Base-by-base conservation (phyloP, 2,888 invertebrate species). In the Diplazon laetatorius region DNA sequence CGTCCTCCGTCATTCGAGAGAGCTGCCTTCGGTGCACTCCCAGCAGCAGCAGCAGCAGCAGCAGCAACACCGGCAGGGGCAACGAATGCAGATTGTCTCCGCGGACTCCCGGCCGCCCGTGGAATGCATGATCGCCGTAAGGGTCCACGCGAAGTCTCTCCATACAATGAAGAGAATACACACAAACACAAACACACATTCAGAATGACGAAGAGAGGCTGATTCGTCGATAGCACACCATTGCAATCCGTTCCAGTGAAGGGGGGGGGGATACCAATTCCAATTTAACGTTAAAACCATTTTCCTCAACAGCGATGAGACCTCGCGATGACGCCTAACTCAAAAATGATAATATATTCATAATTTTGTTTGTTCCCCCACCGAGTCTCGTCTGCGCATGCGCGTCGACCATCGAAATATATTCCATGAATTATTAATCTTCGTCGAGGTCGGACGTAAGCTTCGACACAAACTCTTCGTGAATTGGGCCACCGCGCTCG, bases 1-100 rank as follows among this genome's bases (percentile, higher is more conserved):
- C 42, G n/a, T 10, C 30, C 55, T 73, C 60, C 55, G 63, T 74
- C 65, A 22, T 50, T 50, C 35, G 39, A 16, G 52, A 66, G 39
- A 37, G 52, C 52, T 39, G 50, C 50, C 50, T 14, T n/a, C n/a
- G n/a, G n/a, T 22, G 25, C 52, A 52, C 52, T 39, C 22, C 22
- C 44, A 25, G 66, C 69, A 69, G 72, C 55, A 77, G 68, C 72
- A 65, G 55, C 46, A 63, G 69, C 69, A 59, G 50, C 63, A 48
- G 44, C 73, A 84, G 42, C 84, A 83, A 85, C n/a, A 65, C 52
- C 46, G 59, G 69, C 69, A 59, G 50, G 59, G 48, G 44, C 73
- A 84, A 52, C 84, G 83, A 85, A 87, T 85, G 86, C 85, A 86
- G 85, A 87, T 87, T 86, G 87, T 85, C 84, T 82, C 78, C 71